Evolutionary conservation across 2,113 vertebrate species (phyloP).

Genomic region (Sinocyclocheilus rhinocerous): DNA sequence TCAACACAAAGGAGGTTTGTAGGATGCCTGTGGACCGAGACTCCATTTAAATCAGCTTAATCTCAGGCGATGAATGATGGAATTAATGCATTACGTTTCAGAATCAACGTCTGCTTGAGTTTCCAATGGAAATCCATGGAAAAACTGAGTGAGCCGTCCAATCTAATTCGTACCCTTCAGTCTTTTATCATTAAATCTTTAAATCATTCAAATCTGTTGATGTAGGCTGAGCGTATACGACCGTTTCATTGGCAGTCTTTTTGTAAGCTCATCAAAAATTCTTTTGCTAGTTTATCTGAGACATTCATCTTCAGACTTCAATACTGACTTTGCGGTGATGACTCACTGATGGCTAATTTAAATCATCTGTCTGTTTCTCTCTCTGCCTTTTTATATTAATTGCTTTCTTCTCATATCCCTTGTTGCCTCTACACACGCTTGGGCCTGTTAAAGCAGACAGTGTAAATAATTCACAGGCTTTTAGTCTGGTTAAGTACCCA

Average conservation of each 20-base stretch:
- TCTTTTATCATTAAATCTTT: constrained; percentile 6
- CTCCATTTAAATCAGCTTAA: constrained; percentile 11
- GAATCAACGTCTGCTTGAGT: constrained; percentile 10
- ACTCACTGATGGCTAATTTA: constrained; percentile 26
- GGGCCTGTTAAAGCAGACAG: constrained; percentile 36
- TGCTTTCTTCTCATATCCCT: constrained; percentile 49
- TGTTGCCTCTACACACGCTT: constrained; percentile 31
- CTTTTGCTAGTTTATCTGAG: constrained; percentile 2
- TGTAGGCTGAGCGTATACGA: not conserved
- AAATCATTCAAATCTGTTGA: not conserved
- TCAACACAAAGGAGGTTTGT: constrained; percentile 9
- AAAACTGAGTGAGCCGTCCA: not conserved
- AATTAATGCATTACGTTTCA: not conserved
- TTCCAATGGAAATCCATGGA: not conserved
- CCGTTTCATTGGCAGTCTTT: not conserved
- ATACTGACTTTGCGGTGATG: not conserved
- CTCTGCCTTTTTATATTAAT: constrained; percentile 59
- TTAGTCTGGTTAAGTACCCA: constrained; percentile 58
- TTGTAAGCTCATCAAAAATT: constrained; percentile 4
- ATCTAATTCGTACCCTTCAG: not conserved
- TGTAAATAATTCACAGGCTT: constrained; percentile 66
- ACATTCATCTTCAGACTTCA: not conserved
- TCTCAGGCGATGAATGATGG: not conserved
- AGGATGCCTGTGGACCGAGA: not conserved
- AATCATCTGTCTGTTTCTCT: not conserved